Evolutionary conservation across 2,888 invertebrate species (phyloP).

Genomic region (Tipula vernalis): DNA sequence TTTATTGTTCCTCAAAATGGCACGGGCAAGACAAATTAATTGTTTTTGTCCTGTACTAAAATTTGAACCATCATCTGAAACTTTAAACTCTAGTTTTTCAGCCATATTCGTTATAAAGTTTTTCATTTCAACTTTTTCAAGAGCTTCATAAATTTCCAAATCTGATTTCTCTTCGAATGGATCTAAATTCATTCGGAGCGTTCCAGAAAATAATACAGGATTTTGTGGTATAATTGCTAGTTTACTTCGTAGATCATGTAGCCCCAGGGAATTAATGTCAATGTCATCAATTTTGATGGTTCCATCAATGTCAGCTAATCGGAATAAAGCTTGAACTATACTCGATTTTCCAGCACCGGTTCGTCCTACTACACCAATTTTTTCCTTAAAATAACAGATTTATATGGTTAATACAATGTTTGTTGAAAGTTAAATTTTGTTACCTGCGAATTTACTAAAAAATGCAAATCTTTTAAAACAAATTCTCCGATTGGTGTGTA

Average conservation of each 20-base stretch:
- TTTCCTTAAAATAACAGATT: constrained; percentile 10
- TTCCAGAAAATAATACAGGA: constrained; percentile 63
- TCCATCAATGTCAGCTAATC: constrained; percentile 60
- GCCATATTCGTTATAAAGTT: constrained; percentile 44
- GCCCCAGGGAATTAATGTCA: constrained; percentile 47
- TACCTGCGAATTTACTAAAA: constrained; percentile 32
- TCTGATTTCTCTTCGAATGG: constrained; percentile 60
- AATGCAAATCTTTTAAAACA: constrained; percentile 54
- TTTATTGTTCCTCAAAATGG: constrained; percentile 48
- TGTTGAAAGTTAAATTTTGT: not conserved
- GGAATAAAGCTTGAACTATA: constrained; percentile 56
- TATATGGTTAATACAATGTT: not conserved
- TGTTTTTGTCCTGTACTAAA: constrained; percentile 73
- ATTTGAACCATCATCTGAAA: constrained; percentile 61
- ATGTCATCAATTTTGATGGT: constrained; percentile 56
- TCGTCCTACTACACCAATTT: constrained; percentile 67
- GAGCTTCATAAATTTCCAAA: constrained; percentile 53
- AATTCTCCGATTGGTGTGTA: constrained; percentile 51
- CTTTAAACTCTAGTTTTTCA: constrained; percentile 46
- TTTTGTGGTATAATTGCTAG: constrained; percentile 82
- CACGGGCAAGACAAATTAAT: constrained; percentile 66
- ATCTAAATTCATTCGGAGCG: constrained; percentile 62
- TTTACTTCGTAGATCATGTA: constrained; percentile 56
- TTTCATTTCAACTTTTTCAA: constrained; percentile 62
- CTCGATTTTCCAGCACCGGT: constrained; percentile 74